Evolutionary conservation across 1,140 invertebrate genomes (phyloP), one percentile per base, ranked within the genome.

Genomic region (Vollenhovia emeryi): DNA sequence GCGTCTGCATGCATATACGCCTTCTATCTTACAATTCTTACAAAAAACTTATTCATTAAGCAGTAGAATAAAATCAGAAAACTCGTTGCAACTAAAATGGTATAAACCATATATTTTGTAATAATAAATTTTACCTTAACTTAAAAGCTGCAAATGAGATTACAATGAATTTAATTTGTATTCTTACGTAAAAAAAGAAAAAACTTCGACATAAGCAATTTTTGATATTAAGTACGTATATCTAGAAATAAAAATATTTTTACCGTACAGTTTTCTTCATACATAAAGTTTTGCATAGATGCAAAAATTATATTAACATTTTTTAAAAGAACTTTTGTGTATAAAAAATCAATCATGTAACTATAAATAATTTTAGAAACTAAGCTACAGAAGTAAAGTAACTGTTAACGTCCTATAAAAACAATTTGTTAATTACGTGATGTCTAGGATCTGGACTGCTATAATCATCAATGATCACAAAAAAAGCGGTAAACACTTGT

Each of bases 401-500:
- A 71, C 4, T 59, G 1, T 80, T 71, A 71, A 80, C 1, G 36
- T 33, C 24, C 36, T 82, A 82, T 33, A 82, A 84, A 84, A 84
- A 83, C 9, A 24, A 66, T 45, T 66, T 45, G 48, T 84, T 66
- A 64, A 55, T 85, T 69, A 82, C n/a, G 8, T 48, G 11, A 68
- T 55, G 36, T 85, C 24, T 66, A 24, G 48, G 48, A 50, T 50
- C 2, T 21, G 27, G 24, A 48, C 50, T 79, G 30, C 55, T 82
- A 84, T 55, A 79, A 66, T 79, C 36, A 75, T 86, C 68, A 78
- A 78, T 64, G 86, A 76, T 55, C 48, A 80, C 36, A 21, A 24
- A 82, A n/a, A 69, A 80, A 73, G 50, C 78, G 13, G 59, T 74
- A 79, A 69, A 84, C 50, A 87, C 86, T 64, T 62, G 36, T 78